phyloP scores from a whole-genome alignment of 1,140 invertebrate species.

The Conus betulinus region DNA sequence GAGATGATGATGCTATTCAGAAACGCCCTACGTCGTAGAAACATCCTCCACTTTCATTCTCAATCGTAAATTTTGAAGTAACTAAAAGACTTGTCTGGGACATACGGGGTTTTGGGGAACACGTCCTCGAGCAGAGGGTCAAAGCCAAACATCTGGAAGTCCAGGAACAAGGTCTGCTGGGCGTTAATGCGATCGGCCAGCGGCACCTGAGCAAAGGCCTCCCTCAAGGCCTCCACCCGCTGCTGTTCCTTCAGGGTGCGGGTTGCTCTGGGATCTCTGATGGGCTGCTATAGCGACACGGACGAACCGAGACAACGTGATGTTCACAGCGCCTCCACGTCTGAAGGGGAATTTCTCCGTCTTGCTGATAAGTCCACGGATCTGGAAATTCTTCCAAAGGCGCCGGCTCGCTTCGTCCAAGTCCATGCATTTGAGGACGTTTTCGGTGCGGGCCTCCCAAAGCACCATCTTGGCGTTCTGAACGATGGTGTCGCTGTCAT shows the following conservation, averaged over 20 bases:
- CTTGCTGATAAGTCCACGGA: slow-evolving; percentile 61
- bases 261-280: neutral
- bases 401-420: slow-evolving; percentile 54
- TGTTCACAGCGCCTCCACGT: neutral
- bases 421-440: slow-evolving; percentile 57
- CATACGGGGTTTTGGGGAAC: slow-evolving; percentile 5
- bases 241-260: neutral
- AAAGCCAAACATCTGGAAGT: slow-evolving; percentile 23
- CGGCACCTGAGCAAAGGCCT: slow-evolving; percentile 13
- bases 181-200: neutral
- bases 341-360: slow-evolving; percentile 53
- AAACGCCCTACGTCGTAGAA: neutral
- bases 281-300: neutral
- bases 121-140: neutral
- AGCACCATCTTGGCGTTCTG: slow-evolving; percentile 53
- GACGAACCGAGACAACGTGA: neutral
- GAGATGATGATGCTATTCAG: neutral
- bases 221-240: neutral
- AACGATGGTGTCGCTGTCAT: slow-evolving; percentile 31
- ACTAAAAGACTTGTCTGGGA: neutral
- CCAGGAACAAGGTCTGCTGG: slow-evolving; percentile 12
- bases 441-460: slow-evolving; percentile 53
- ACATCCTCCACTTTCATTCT: neutral
- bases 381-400: slow-evolving; percentile 63
- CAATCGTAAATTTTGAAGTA: slow-evolving; percentile 4